phyloP scores from a whole-genome alignment of 1,140 invertebrate species.

The Drosophila pachea region DNA sequence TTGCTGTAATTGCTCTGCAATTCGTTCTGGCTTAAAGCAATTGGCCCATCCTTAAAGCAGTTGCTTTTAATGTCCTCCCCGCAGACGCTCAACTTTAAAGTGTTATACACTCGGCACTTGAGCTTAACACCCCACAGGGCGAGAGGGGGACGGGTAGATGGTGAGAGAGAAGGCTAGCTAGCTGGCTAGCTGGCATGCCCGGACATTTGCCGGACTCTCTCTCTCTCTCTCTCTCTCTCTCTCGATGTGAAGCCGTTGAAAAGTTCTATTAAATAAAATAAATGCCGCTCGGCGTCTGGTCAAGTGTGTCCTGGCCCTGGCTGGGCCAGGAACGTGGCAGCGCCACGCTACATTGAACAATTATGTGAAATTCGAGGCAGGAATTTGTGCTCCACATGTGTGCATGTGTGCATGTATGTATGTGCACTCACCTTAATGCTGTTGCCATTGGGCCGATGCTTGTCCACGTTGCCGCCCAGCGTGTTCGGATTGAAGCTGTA shows the following conservation, averaged over 20 bases:
- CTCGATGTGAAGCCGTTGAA: conserved; percentile 45
- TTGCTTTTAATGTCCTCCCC: conserved; percentile 8
- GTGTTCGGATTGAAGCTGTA: conserved; percentile 79
- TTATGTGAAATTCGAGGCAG: conserved; percentile 69
- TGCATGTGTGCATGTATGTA: conserved; percentile 6
- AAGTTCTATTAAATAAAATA: conserved; percentile 73
- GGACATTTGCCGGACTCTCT: conserved; percentile 14
- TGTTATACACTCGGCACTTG: conserved; percentile 42
- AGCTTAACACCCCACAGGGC: conserved; percentile 51
- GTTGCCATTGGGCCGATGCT: conserved; percentile 77
- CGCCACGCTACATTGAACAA: conserved; percentile 73
- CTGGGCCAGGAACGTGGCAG: conserved; percentile 63
- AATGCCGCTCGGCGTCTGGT: conserved; percentile 52
- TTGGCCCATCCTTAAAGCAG: conserved; percentile 28
- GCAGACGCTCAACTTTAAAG: conserved; percentile 50
- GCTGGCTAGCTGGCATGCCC: too few species aligned
- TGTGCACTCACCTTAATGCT: conserved; percentile 80
- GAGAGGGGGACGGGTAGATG: not conserved
- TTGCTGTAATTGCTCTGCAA: too few species aligned
- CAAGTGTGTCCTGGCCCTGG: conserved; percentile 43
- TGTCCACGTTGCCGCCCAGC: conserved; percentile 79
- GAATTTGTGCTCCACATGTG: conserved; percentile 35
- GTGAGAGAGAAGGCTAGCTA: not conserved
- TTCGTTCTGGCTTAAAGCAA: conserved; percentile 20
- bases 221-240: too few species aligned